phyloP scores from a whole-genome alignment of 2,113 vertebrate genomes.

The Phalacrocorax pelagicus region DNA sequence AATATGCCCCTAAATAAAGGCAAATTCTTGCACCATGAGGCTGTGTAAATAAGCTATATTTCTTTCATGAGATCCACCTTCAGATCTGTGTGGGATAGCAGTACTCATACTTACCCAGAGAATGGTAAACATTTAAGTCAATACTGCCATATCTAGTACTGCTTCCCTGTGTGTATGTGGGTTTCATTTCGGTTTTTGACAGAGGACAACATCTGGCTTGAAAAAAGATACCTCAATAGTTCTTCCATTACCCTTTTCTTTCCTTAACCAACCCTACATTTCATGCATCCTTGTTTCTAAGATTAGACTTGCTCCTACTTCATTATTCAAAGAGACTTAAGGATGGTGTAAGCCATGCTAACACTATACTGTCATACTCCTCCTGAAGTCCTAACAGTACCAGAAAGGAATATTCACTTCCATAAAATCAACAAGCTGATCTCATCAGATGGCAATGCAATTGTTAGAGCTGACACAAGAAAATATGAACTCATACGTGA shows the following conservation, averaged over 20 bases:
- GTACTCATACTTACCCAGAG: background rate
- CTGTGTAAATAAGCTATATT: background rate
- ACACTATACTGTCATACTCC: background rate
- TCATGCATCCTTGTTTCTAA: background rate
- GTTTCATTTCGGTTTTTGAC: background rate
- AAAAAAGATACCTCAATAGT: background rate
- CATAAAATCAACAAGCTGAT: background rate
- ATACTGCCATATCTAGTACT: background rate
- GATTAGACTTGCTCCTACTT: background rate
- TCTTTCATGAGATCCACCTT: background rate
- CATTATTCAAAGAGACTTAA: background rate
- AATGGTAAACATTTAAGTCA: background rate
- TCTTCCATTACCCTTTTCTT: background rate
- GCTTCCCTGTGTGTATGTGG: background rate
- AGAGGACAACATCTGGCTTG: background rate
- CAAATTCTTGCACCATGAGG: background rate
- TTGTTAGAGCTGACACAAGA: background rate
- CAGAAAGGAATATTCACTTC: background rate
- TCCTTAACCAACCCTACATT: background rate
- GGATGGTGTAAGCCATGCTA: background rate
- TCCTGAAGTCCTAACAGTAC: background rate
- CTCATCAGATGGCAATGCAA: background rate
- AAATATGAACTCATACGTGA: background rate
- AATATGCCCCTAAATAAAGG: background rate
- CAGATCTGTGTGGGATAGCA: background rate